A percentile compares a stretch with the other conserved stretches of the same genome.
phyloP scores from a whole-genome alignment of 2,888 invertebrate genomes.

The Agriopis aurantiaria region DNA sequence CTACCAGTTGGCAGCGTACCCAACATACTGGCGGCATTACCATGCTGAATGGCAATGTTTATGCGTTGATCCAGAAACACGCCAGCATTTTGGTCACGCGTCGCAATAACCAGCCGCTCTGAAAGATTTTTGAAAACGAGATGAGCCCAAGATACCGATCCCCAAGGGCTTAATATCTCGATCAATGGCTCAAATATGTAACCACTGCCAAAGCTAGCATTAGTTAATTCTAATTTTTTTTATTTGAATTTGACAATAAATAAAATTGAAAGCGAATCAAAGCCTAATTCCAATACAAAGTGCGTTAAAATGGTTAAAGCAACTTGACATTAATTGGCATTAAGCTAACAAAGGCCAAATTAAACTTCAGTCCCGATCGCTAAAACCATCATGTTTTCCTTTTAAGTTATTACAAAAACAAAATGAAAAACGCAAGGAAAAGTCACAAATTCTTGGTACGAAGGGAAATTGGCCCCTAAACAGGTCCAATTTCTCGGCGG shows the following conservation, averaged over 20 bases:
- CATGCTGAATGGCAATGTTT: too few relatives aligned
- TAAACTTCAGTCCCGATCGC: constrained; percentile 9
- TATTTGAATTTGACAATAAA: neutral
- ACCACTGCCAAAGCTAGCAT: too few relatives aligned
- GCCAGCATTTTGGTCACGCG: too few relatives aligned
- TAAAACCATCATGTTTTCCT: constrained; percentile 18
- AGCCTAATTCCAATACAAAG: neutral
- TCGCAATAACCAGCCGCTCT: too few relatives aligned
- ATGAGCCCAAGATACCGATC: too few relatives aligned
- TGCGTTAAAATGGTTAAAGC: neutral
- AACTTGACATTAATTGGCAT: constrained; percentile 12
- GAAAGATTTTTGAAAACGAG: too few relatives aligned
- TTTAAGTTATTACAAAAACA: constrained; percentile 31
- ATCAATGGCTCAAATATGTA: too few relatives aligned
- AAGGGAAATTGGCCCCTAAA: constrained; percentile 39
- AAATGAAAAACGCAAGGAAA: constrained; percentile 40
- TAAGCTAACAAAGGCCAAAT: constrained; percentile 2
- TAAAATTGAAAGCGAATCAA: neutral
- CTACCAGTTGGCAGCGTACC: too few relatives aligned
- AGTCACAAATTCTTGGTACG: constrained; percentile 53
- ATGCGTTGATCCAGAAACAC: too few relatives aligned
- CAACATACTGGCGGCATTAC: too few relatives aligned
- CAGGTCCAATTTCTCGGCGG: constrained; percentile 46
- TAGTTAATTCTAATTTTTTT: too few relatives aligned
- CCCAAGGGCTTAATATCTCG: too few relatives aligned